Percentiles rank a stretch among this genome's conserved stretches.
Evolutionary conservation across 2,113 vertebrate species (phyloP).

Genomic region (Plecotus auritus): DNA sequence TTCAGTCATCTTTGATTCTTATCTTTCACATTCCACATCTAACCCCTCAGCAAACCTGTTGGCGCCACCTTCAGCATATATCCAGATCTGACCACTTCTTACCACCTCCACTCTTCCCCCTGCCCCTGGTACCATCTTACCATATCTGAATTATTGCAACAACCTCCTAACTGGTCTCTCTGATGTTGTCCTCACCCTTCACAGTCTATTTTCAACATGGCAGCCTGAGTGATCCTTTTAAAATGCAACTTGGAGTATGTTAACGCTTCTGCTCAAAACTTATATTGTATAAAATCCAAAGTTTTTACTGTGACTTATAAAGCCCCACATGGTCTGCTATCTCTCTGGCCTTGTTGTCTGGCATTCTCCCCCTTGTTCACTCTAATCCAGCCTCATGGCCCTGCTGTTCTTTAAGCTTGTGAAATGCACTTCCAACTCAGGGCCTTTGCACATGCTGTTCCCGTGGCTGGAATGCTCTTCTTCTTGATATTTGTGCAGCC

Average conservation of each 20-base stretch:
- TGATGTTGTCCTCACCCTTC: not conserved
- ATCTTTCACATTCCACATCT: not conserved
- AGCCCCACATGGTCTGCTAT: not conserved
- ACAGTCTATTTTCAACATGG: not conserved
- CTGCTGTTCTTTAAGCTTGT: not conserved
- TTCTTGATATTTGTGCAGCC: not conserved
- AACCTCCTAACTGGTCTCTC: not conserved
- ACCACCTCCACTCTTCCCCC: too few relatives aligned
- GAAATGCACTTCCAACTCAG: accelerated
- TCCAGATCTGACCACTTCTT: not conserved
- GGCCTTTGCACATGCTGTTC: not conserved
- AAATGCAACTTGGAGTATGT: not conserved
- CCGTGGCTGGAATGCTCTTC: not conserved
- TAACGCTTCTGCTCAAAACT: not conserved
- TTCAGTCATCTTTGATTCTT: not conserved
- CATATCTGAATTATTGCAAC: not conserved
- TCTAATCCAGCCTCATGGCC: not conserved
- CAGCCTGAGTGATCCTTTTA: not conserved
- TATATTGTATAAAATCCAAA: not conserved
- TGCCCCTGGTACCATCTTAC: not conserved
- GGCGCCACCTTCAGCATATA: not conserved
- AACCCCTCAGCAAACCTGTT: not conserved
- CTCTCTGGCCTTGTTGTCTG: not conserved
- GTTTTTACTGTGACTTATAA: not conserved
- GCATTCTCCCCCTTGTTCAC: not conserved